Percentiles rank a stretch among this genome's conserved stretches.
Evolutionary conservation across 2,797 vertebrate species (phyloP).

Genomic region (Pantherophis alleghaniensis): DNA sequence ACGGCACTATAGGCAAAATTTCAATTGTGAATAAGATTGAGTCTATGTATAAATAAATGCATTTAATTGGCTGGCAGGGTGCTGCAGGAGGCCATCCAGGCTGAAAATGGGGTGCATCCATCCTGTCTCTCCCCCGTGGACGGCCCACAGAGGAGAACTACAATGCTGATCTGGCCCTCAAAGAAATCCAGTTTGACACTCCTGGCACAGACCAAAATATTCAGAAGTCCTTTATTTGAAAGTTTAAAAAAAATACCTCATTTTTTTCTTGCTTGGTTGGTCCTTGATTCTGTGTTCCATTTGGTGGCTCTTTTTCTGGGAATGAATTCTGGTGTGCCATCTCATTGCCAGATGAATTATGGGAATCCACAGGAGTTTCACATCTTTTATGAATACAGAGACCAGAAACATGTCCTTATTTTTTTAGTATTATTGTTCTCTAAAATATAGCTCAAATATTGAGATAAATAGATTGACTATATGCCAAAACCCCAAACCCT

Average conservation of each 20-base stretch:
- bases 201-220: background rate
- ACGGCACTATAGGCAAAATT: background rate
- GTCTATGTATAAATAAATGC: background rate
- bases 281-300: slow-evolving; percentile 76
- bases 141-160: too few relatives aligned
- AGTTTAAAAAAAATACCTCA: slow-evolving; percentile 78
- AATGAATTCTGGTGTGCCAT: slow-evolving; percentile 72
- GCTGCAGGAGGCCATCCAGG: too few relatives aligned
- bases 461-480: background rate
- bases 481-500: background rate
- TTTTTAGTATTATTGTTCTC: background rate
- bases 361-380: slow-evolving; percentile 91
- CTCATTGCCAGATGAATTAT: slow-evolving; percentile 74
- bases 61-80: background rate
- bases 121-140: too few relatives aligned
- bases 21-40: background rate
- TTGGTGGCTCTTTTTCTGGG: slow-evolving; percentile 79
- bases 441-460: background rate
- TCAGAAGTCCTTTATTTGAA: slow-evolving; percentile 44
- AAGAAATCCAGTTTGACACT: too few relatives aligned
- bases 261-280: slow-evolving; percentile 81
- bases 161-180: too few relatives aligned
- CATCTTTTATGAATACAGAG: slow-evolving; percentile 73
- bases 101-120: too few relatives aligned
- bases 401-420: slow-evolving; percentile 39